These are phyloP conservation scores for Opisthocomus hoazin DNA, from an alignment of 2,113 vertebrate species.

Conservation along the genomic window DNA sequence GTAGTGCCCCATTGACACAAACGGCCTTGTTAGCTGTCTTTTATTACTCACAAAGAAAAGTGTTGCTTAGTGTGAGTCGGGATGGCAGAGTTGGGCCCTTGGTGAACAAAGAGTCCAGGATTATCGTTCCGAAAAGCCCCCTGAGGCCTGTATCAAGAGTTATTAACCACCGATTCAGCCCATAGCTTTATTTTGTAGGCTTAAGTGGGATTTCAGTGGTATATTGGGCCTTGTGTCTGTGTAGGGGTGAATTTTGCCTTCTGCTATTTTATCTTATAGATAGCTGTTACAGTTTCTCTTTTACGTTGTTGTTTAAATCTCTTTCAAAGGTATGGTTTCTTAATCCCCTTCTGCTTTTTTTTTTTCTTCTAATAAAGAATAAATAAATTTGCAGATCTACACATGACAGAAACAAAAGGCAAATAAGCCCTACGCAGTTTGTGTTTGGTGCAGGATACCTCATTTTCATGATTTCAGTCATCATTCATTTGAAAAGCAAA, in stretches of 20 bases:
- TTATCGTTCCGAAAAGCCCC: conserved; percentile 48
- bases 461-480: conserved; percentile 57
- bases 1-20: neutral
- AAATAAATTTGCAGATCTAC: conserved; percentile 18
- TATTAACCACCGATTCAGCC: conserved; percentile 42
- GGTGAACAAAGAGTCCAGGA: conserved; percentile 40
- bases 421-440: neutral
- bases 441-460: conserved; percentile 23
- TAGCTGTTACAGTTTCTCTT: conserved; percentile 16
- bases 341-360: neutral
- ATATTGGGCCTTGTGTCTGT: conserved; percentile 46
- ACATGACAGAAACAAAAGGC: conserved; percentile 37
- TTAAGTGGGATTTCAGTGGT: conserved; percentile 43
- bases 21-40: neutral
- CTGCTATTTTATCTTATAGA: conserved; percentile 20
- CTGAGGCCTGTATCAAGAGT: conserved; percentile 34
- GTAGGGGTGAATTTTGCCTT: conserved; percentile 19
- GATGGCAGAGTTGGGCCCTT: conserved; percentile 20
- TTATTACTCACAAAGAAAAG: neutral
- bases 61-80: neutral
- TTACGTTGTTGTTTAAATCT: neutral
- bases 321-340: neutral
- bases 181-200: conserved; percentile 47
- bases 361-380: neutral
- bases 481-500: conserved; percentile 54